Percentiles rank a stretch among this genome's conserved stretches.
phyloP scores from a whole-genome alignment of 2,888 invertebrate genomes.

The Himalopsyche kuldschensis region DNA sequence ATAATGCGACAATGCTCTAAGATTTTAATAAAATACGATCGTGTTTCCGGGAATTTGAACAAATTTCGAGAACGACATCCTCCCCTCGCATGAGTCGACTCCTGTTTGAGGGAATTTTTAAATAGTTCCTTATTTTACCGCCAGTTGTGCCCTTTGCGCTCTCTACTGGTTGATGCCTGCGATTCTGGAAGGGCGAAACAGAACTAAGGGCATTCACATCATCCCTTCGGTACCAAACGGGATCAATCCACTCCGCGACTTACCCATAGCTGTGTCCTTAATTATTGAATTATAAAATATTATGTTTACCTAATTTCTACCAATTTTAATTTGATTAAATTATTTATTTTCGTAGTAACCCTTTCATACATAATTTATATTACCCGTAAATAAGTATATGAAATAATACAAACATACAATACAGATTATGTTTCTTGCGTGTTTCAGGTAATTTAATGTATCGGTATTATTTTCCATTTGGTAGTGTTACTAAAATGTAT shows the following conservation, averaged over 20 bases:
- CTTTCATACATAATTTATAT: too few relatives aligned
- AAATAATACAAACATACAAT: too few relatives aligned
- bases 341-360: too few relatives aligned
- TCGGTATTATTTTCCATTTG: too few relatives aligned
- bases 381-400: too few relatives aligned
- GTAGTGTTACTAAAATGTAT: too few relatives aligned
- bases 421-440: too few relatives aligned
- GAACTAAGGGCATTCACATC: neutral
- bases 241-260: neutral
- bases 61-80: constrained; percentile 10
- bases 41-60: neutral
- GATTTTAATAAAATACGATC: constrained; percentile 17
- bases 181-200: neutral
- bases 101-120: constrained; percentile 18
- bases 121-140: constrained; percentile 16
- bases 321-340: too few relatives aligned
- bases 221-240: neutral
- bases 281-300: neutral
- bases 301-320: too few relatives aligned
- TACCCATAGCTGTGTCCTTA: neutral
- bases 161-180: constrained; percentile 9
- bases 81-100: constrained; percentile 15
- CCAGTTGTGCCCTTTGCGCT: constrained; percentile 13
- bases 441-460: too few relatives aligned
- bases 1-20: neutral